Evolutionary conservation across 2,888 invertebrate species (phyloP).

Genomic region (Argyresthia goedartella): DNA sequence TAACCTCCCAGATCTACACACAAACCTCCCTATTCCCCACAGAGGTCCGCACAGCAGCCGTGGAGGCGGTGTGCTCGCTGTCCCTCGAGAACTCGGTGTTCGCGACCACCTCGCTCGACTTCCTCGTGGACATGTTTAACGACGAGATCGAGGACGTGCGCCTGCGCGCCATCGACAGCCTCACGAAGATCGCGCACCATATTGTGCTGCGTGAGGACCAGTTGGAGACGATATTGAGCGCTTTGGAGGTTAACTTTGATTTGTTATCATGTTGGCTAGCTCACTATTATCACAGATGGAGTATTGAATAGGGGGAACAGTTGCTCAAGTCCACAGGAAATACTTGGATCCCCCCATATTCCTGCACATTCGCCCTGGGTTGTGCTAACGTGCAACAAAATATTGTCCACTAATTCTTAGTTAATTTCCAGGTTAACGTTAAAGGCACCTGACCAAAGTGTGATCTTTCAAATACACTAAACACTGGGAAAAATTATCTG

Average conservation of each 20-base stretch:
- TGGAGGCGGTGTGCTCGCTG: constrained; percentile 92
- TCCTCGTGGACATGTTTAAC: constrained; percentile 99
- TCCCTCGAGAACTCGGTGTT: constrained; percentile 87
- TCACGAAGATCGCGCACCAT: constrained; percentile 89
- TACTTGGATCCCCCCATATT: no score
- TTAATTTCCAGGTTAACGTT: no score
- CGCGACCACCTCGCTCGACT: constrained; percentile 92
- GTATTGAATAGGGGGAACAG: no score
- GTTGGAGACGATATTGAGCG: constrained; percentile 93
- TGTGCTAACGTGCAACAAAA: no score
- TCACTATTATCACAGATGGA: no score
- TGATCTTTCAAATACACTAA: no score
- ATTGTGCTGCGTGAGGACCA: constrained; percentile 95
- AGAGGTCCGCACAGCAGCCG: constrained; percentile 95
- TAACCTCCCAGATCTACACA: neutral
- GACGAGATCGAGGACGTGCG: constrained; percentile 98
- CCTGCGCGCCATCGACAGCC: constrained; percentile 93
- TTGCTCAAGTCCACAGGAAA: no score
- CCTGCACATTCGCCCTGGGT: no score
- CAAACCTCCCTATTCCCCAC: constrained; percentile 6
- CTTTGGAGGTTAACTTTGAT: constrained; percentile 79
- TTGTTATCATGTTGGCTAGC: no score
- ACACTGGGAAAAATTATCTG: no score
- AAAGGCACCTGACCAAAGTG: no score
- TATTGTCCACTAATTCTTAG: no score